Percentiles rank a stretch among this genome's conserved stretches.
Conservation (phyloP, 2,113 vertebrate species). For the Bagarius yarrelli region DNA sequence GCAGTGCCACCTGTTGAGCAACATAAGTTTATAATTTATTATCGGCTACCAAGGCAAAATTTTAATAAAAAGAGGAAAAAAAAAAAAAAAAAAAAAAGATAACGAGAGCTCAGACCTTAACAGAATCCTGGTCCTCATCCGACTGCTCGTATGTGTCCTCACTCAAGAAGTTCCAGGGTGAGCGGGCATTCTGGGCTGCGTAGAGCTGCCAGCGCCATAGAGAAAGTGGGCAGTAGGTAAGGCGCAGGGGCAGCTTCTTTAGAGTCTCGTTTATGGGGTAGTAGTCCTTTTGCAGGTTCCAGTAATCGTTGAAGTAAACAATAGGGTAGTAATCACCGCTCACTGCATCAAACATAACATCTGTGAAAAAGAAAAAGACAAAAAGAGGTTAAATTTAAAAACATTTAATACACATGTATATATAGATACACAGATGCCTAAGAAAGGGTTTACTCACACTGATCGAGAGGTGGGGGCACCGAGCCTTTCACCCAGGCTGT, state of each 20-base stretch:
- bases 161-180: constrained; percentile 90
- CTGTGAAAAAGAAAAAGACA: constrained; percentile 57
- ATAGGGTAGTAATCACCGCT: constrained; percentile 95
- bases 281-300: constrained; percentile 96
- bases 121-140: constrained; percentile 93
- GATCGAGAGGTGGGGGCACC: constrained; percentile 89
- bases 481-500: constrained; percentile 95
- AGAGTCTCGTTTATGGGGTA: constrained; percentile 86
- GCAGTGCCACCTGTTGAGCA: constrained; percentile 79
- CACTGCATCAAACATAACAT: constrained; percentile 91
- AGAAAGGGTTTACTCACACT: constrained; percentile 73
- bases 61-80: neutral
- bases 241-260: constrained; percentile 77
- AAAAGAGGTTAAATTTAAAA: neutral
- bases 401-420: too few relatives aligned
- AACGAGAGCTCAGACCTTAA: constrained; percentile 76
- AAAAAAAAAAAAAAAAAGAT: neutral
- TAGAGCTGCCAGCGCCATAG: constrained; percentile 98
- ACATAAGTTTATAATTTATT: neutral
- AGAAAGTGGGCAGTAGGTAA: constrained; percentile 86
- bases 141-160: constrained; percentile 94
- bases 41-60: neutral
- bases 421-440: neutral
- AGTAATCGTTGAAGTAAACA: constrained; percentile 96
- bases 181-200: constrained; percentile 86